These are phyloP conservation scores for Apodemus agrarius DNA, from an alignment of 2,797 vertebrate species.

Conservation along the genomic window DNA sequence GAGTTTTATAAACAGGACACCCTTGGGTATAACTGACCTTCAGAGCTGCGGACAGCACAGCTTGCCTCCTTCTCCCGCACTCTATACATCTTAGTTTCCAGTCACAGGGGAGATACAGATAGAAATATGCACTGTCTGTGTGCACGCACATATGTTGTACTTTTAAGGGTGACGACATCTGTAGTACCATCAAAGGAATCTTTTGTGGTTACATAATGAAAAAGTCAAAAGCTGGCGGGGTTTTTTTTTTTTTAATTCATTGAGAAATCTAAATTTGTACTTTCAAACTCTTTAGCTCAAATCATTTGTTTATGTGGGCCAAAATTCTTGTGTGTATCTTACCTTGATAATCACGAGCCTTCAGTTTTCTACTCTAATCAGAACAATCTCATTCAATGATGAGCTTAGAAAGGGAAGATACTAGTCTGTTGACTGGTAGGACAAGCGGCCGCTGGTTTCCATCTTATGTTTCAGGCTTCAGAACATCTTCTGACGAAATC, in stretches of 20 bases:
- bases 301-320: constrained; percentile 2
- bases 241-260: constrained; percentile 20
- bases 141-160: background rate
- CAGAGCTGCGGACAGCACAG: constrained; percentile 44
- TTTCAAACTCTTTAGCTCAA: constrained; percentile 40
- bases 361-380: background rate
- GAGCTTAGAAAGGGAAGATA: background rate
- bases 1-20: constrained; percentile 57
- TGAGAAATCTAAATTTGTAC: constrained; percentile 45
- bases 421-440: background rate
- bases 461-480: constrained; percentile 51
- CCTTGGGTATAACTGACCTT: constrained; percentile 34
- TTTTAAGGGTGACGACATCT: constrained; percentile 65
- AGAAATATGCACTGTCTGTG: constrained; percentile 70
- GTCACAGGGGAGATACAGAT: constrained; percentile 44
- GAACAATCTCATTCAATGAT: constrained; percentile 7
- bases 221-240: constrained; percentile 4
- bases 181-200: constrained; percentile 65
- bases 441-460: background rate
- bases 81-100: constrained; percentile 64
- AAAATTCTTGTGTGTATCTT: constrained; percentile 52
- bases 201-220: constrained; percentile 51
- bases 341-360: constrained; percentile 28
- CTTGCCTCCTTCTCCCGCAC: constrained; percentile 63
- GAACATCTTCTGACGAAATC: constrained; percentile 33